Evolutionary conservation across 1,140 invertebrate species (phyloP).

Genomic region (Danaus plexippus): DNA sequence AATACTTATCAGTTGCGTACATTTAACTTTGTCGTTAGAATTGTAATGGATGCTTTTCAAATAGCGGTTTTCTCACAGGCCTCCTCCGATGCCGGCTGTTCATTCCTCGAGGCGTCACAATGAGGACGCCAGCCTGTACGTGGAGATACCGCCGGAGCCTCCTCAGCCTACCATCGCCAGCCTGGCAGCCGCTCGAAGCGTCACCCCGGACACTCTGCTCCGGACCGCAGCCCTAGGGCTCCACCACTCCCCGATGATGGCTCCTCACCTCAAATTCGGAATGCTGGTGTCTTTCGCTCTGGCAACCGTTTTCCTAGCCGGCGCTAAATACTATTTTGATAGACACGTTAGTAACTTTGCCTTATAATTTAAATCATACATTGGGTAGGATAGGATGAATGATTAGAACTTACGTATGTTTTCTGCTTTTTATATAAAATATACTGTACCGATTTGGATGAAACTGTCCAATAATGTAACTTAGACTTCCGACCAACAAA

Average conservation of each 20-base stretch:
- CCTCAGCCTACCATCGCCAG: slow-evolving; percentile 55
- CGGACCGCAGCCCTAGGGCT: slow-evolving; percentile 58
- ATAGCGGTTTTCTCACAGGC: slow-evolving; percentile 18
- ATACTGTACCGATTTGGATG: too few species aligned
- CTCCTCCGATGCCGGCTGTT: slow-evolving; percentile 44
- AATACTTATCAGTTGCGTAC: too few species aligned
- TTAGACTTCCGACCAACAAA: too few species aligned
- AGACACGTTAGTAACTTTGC: slow-evolving; percentile 68
- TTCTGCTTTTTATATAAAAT: too few species aligned
- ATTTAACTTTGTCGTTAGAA: too few species aligned
- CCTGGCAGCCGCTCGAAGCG: slow-evolving; percentile 55
- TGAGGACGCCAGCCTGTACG: slow-evolving; percentile 52
- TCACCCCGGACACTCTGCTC: slow-evolving; percentile 57
- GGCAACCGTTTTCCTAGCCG: slow-evolving; percentile 76
- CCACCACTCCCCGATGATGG: slow-evolving; percentile 68
- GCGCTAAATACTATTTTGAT: slow-evolving; percentile 79
- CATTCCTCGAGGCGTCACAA: slow-evolving; percentile 35
- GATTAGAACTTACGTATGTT: too few species aligned
- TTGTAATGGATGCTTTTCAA: too few species aligned
- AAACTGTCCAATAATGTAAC: too few species aligned
- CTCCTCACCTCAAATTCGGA: slow-evolving; percentile 75
- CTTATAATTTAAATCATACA: neutral
- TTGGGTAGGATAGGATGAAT: too few species aligned
- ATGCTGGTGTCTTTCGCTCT: slow-evolving; percentile 78
- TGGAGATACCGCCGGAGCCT: slow-evolving; percentile 58